Base-by-base conservation (phyloP, 2,113 vertebrate species). In the Corydoras maculifer region DNA sequence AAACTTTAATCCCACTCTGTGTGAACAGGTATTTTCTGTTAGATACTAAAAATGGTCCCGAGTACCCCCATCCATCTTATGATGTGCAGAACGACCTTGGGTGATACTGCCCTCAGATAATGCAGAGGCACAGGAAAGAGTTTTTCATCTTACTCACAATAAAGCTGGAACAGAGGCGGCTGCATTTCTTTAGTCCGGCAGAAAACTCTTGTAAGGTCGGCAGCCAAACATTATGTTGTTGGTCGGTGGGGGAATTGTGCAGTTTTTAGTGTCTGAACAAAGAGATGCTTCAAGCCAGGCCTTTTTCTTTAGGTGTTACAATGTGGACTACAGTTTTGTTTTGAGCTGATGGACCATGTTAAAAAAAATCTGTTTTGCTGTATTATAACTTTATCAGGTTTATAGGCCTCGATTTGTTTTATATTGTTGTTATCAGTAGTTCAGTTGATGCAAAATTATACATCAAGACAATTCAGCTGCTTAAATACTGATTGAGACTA, bases 1-100 rank as follows among this genome's bases (percentile, higher is more conserved):
- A 80, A 76, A 74, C 49, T 78, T 78, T 76, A 76, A 78, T 66
- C 50, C 54, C 73, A 71, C 74, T 78, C 70, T 65, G 57, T 54
- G 65, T 62, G 67, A 65, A 73, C 68, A 77, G 61, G 70, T 64
- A 53, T 61, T 58, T 25, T 68, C 70, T 63, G 74, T 77, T 80
- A 77, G 73, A 51, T 65, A 58, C 59, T 30, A 49, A 69, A 71
- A 70, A 74, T 69, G 65, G 68, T 71, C 60, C 69, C 68, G 55
- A 78, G 75, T 54, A 76, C 53, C 70, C 55, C 62, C 57, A 73
- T 80, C 63, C 60, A 71, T 80, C 70, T 60, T 70, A 67, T 25
- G 32, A 70, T 64, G 68, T 65, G 14, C 64, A 73, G 53, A 43
- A 74, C 65, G 70, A 76, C 74, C 74, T 76, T 69, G 76, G 65